Evolutionary conservation across 23 tunicate genomes (phyloP).

Genomic region (Phallusia fumigata): DNA sequence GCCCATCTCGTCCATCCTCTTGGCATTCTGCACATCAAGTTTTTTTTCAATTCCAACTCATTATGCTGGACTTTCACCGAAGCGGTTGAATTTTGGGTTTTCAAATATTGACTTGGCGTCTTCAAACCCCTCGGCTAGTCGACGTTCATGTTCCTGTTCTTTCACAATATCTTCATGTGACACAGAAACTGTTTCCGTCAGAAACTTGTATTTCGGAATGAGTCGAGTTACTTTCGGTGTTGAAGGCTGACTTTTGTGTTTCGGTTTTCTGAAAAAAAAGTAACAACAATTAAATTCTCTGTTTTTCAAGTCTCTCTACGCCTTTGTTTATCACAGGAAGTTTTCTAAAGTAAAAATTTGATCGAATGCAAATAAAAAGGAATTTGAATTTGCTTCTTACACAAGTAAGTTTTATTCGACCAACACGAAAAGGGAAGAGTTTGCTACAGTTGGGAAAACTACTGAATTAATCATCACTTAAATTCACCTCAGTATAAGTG

Average conservation of each 20-base stretch:
- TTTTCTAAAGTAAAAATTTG: too few species aligned
- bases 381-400: too few species aligned
- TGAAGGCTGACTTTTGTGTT: not conserved
- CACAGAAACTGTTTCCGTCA: conserved; percentile 61
- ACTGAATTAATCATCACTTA: not conserved
- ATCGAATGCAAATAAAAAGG: too few species aligned
- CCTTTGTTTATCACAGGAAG: too few species aligned
- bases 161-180: conserved; percentile 82
- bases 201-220: conserved; percentile 68
- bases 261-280: not conserved
- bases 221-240: conserved; percentile 36
- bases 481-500: conserved; percentile 18
- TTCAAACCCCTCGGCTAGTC: conserved; percentile 51
- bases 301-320: too few species aligned
- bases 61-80: conserved; percentile 26
- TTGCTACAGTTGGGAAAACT: not conserved
- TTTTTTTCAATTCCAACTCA: not conserved
- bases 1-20: too few species aligned
- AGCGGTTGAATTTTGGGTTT: conserved; percentile 21
- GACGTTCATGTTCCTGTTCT: conserved; percentile 68
- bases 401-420: too few species aligned
- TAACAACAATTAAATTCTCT: not conserved
- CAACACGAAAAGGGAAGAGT: too few species aligned
- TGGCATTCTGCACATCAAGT: too few species aligned
- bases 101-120: conserved; percentile 74